Percentiles rank a stretch among this genome's conserved stretches.
Conservation (phyloP, 2,113 vertebrate genomes). For the Willisornis vidua region DNA sequence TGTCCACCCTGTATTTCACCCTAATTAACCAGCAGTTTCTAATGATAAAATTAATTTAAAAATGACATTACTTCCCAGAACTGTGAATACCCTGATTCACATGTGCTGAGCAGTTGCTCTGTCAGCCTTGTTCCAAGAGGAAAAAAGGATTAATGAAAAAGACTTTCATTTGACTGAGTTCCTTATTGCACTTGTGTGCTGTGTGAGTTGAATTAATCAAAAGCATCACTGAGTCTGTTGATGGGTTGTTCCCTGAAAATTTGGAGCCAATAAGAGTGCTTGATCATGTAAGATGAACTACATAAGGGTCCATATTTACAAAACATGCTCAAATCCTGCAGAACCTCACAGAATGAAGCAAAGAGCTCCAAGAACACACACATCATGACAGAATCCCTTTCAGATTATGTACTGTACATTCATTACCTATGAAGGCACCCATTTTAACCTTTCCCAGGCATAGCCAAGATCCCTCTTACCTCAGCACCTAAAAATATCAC, state of each 20-base stretch:
- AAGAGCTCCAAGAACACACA: not conserved
- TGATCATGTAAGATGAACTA: not conserved
- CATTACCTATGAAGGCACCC: not conserved
- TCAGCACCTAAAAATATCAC: not conserved
- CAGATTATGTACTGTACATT: not conserved
- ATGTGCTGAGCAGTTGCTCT: not conserved
- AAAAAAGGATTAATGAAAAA: not conserved
- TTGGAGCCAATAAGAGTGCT: not conserved
- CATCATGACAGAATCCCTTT: not conserved
- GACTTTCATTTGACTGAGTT: not conserved
- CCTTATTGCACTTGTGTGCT: not conserved
- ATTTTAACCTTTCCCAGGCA: not conserved
- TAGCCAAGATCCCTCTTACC: not conserved
- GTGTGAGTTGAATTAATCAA: not conserved
- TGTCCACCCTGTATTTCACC: not conserved
- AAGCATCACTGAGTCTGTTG: not conserved
- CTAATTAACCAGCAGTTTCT: conserved; percentile 3
- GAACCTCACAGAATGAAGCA: not conserved
- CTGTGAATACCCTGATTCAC: not conserved
- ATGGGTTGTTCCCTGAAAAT: not conserved
- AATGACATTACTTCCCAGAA: not conserved
- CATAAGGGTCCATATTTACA: not conserved
- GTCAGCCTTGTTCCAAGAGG: not conserved
- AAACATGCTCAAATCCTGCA: not conserved
- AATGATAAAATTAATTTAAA: not conserved